Evolutionary conservation across 1,140 invertebrate genomes (phyloP).

Genomic region (Drosophila albomicans): DNA sequence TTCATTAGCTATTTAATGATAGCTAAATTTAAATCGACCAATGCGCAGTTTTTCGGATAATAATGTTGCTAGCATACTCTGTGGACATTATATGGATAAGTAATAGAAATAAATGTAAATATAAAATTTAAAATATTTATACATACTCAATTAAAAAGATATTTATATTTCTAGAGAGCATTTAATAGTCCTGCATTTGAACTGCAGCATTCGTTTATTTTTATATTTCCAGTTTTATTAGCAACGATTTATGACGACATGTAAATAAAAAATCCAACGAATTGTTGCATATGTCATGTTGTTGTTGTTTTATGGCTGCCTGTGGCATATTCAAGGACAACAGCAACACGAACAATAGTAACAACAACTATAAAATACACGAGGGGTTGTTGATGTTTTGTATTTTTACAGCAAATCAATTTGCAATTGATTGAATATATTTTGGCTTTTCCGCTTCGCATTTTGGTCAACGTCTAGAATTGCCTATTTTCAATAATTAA

Average conservation of each 20-base stretch:
- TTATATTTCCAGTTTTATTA: conserved; percentile 38
- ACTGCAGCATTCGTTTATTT: background rate
- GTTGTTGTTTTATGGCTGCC: conserved; percentile 35
- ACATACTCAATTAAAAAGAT: no score
- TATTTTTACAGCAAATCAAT: conserved; percentile 35
- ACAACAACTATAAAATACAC: conserved; percentile 9
- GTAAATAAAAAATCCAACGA: conserved; percentile 36
- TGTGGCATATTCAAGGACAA: conserved; percentile 16
- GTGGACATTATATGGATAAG: background rate
- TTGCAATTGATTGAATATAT: conserved; percentile 46
- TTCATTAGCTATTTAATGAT: conserved; percentile 38
- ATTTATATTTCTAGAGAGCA: background rate
- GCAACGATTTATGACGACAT: conserved; percentile 38
- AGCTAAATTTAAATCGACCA: conserved; percentile 27
- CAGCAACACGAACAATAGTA: conserved; percentile 1
- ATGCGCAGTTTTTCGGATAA: background rate
- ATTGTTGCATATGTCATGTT: conserved; percentile 34
- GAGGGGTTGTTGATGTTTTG: conserved; percentile 32
- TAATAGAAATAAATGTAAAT: no score
- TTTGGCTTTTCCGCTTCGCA: conserved; percentile 40
- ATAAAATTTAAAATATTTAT: background rate
- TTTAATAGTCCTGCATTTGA: background rate
- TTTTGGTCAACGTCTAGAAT: conserved; percentile 12
- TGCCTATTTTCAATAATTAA: conserved; percentile 44
- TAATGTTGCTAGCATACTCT: conserved; percentile 10